Evolutionary conservation across 2,888 invertebrate species (phyloP), one percentile per base, ranked within the genome.

Genomic region (Mallateleia sp.): DNA sequence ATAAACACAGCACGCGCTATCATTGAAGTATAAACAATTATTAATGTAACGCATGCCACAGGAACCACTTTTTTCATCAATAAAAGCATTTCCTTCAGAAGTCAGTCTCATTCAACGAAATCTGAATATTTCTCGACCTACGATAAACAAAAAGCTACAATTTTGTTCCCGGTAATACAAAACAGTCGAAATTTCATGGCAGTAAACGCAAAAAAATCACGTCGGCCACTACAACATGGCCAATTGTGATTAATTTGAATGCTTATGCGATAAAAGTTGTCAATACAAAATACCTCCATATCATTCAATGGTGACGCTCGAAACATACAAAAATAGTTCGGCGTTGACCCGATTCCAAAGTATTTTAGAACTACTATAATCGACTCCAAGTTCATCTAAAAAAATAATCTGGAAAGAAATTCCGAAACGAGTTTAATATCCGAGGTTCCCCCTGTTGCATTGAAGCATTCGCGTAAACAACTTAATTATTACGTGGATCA

Each of bases 151-250:
- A 45, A 45, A n/a, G 45, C 4, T 4, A n/a, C 28, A 4, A 45
- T 38, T 38, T 38, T 38, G 14, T 38, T 11, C 14, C 14, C 9
- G 38, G 45, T 45, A n/a, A 45, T 45, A n/a, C 45, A n/a, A n/a
- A 45, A 45, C n/a, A 25, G n/a, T 47, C 45, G 18, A 62, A 45
- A 45, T 42, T 56, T 22, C 14, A 67, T 66, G 71, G 56, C 72
- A 80, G 64, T 72, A 64, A 56, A 72, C 24, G 32, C 0, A n/a
- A 52, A 58, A 25, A 79, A 60, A 5, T 67, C 25, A 15, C n/a
- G 14, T 15, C 32, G 28, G 74, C 66, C 66, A 82, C 24, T 82
- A 82, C 32, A 82, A 82, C 81, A 82, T 82, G 74, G 60, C 67
- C 67, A 66, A 66, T 52, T 75, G 34, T 4, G 15, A 4, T n/a